Evolutionary conservation across 2,888 invertebrate species (phyloP).

Genomic region (Elgonia sp.): DNA sequence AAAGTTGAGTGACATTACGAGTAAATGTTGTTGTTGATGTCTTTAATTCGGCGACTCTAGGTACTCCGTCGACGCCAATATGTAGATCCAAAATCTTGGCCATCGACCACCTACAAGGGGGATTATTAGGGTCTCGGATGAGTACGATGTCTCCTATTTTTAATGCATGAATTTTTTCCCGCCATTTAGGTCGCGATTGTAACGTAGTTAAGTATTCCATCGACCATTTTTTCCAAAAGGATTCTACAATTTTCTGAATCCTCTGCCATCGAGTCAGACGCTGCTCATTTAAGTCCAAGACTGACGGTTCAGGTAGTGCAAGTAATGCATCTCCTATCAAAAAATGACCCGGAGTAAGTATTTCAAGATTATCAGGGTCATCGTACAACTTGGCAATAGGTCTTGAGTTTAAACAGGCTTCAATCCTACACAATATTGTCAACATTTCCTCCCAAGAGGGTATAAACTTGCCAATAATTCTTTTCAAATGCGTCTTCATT

Average conservation of each 20-base stretch:
- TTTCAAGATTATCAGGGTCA: background rate
- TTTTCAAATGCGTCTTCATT: background rate
- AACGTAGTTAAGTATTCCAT: background rate
- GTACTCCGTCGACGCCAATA: too few species aligned
- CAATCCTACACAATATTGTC: background rate
- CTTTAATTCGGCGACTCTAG: too few species aligned
- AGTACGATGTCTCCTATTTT: background rate
- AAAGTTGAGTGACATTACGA: too few species aligned
- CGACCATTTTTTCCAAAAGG: background rate
- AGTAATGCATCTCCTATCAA: background rate
- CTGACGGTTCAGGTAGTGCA: background rate
- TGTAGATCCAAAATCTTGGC: background rate
- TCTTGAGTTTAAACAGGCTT: background rate
- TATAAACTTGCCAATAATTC: background rate
- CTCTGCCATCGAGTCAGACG: background rate
- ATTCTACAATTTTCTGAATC: background rate
- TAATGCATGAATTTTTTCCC: background rate
- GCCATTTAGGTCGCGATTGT: background rate
- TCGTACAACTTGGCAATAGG: background rate
- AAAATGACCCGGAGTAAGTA: background rate
- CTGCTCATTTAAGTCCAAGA: background rate
- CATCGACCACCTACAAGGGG: background rate
- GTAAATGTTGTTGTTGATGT: too few species aligned
- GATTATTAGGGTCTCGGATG: background rate
- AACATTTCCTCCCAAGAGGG: slow-evolving; percentile 2